A percentile compares a stretch with the other conserved stretches of the same genome.
Evolutionary conservation across 2,797 vertebrate genomes (phyloP).

Genomic region (Tiaroga cobitis): DNA sequence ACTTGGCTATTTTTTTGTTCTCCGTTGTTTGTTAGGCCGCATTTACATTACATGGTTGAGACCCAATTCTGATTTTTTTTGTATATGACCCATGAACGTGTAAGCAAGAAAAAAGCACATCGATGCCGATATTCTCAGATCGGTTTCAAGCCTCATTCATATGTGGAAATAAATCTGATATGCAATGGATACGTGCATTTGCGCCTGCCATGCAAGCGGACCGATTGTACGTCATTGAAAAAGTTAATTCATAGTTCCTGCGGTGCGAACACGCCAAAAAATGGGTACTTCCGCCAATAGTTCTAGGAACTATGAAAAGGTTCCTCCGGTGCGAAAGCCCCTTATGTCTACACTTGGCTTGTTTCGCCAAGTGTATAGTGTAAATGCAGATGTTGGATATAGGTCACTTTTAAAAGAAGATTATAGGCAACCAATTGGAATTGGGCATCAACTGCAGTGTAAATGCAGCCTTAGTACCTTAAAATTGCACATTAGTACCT

Average conservation of each 20-base stretch:
- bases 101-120: neutral
- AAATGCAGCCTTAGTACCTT: too few species aligned
- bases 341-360: neutral
- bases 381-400: neutral
- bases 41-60: neutral
- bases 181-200: neutral
- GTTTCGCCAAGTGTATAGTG: neutral
- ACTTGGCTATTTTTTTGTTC: neutral
- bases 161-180: neutral
- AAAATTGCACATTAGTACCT: too few species aligned
- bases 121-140: neutral
- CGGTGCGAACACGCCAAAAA: too few species aligned
- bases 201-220: neutral
- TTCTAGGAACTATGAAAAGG: too few species aligned
- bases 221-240: neutral
- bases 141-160: neutral
- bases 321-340: too few species aligned
- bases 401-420: neutral
- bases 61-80: neutral
- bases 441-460: neutral
- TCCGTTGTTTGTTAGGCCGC: neutral
- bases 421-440: too few species aligned
- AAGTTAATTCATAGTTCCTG: neutral
- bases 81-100: too few species aligned
- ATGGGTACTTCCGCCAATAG: too few species aligned